Evolutionary conservation across 2,797 vertebrate species (phyloP), one percentile per base, ranked within the genome.

Genomic region (Carapus acus): DNA sequence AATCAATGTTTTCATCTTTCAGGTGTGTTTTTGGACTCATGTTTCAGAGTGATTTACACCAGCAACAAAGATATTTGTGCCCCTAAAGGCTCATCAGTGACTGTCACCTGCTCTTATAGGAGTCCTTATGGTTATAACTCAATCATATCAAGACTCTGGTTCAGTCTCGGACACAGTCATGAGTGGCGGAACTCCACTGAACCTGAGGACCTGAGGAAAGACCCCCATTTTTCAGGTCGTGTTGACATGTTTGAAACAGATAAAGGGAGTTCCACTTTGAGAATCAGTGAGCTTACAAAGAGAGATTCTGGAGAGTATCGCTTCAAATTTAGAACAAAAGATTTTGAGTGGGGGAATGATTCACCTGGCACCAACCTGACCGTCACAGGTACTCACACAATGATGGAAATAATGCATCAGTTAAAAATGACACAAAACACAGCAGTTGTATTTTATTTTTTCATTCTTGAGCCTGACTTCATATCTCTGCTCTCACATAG

Each of bases 301-400:
- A 62, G 44, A 0, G 63, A 74, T 51, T 50, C 65, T 3, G 39
- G 55, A 2, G n/a, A 18, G 22, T 78, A 67, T 54, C 64, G 36
- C n/a, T 69, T 75, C 33, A 62, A 5, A 3, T 56, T 72, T 21
- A 50, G 1, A 37, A 62, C 65, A 21, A 18, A 51, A 38, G 44
- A 6, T 1, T 0, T 1, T 11, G 12, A 0, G 1, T 17, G 44
- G 0, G 67, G 2, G 14, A 13, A 11, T 37, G 62, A 54, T 41
- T 1, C 0, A 2, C 6, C 50, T 54, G 62, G 65, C 50, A 62
- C 71, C 37, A 6, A 2, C 18, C 27, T 74, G 31, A 27, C n/a
- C n/a, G n/a, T n/a, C n/a, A n/a, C n/a, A n/a, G n/a, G n/a, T n/a
- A n/a, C n/a, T n/a, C n/a, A n/a, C n/a, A n/a, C n/a, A n/a, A n/a